Base-by-base conservation (phyloP, 1,140 invertebrate species). In the Lordiphosa collinella region DNA sequence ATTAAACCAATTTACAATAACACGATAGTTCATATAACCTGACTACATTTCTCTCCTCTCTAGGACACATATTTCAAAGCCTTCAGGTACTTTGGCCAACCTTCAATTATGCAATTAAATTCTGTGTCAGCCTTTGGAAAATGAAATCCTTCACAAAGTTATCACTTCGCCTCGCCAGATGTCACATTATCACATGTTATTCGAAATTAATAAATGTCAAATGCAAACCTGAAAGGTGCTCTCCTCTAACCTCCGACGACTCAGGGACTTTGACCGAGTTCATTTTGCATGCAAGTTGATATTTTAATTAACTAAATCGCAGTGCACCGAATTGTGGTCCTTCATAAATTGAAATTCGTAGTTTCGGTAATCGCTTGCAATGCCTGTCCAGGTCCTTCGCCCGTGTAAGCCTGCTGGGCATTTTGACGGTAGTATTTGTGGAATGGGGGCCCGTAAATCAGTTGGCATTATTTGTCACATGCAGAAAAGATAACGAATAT, bases 241-340 rank as follows among this genome's bases (percentile, higher is more conserved):
- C 41, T 32, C 9, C 18, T 3, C 35, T n/a, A 12, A 38, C 18
- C 18, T 8, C n/a, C n/a, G n/a, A 13, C 35, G 10, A 10, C 22
- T 35, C 14, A 10, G 16, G 16, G 2, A 2, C 16, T 18, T 18
- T 18, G 12, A 16, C 1, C 35, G 48, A 82, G 71, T 84, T 82
- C 78, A 82, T 82, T 72, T 55, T 36, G 12, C 41, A 57, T 46
- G 52, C 62, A 71, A 64, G 56, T 55, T 52, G 55, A 76, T 63
- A 60, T 61, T 82, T 80, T 82, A 84, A 82, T 82, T 82, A 84
- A 82, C 78, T 84, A 82, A 22, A 82, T 84, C 78, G 72, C 54
- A 66, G 40, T 41, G 56, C 35, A 35, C 40, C 49, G 57, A 43
- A 61, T 41, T 57, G 43, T 59, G 49, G 12, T 36, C 34, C 47